Base-by-base conservation (phyloP, 64 coral and sea anemone species). In the Astreopora myriophthalma region DNA sequence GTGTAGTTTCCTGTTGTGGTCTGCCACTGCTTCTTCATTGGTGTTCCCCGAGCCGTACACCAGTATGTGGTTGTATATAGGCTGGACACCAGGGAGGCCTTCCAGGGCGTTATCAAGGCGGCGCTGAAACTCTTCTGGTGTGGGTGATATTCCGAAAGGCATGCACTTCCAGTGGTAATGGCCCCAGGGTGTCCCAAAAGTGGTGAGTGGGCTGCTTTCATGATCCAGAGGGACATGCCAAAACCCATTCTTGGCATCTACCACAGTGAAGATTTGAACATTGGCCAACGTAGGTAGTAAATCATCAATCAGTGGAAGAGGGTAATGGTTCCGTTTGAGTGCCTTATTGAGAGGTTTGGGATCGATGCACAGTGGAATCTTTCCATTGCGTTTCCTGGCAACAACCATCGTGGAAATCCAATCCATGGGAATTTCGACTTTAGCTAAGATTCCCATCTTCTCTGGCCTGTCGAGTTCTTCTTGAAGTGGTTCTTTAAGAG, bases 401-500 rank as follows among this genome's bases (percentile, higher is more conserved):
- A 67, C 63, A 28, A 67, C 78, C 6, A 46, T 55, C 20, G 51
- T 10, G 25, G 24, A 58, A 26, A 82, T 82, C 48, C 78, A 82
- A 2, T 22, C 37, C 8, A 84, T 81, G 27, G 84, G 87, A 19
- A 27, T 29, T 26, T 94, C 67, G 6, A 89, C 87, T 67, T 3
- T 28, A 75, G 19, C 85, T 86, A 13, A 94, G 37, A 26, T 67
- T 62, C 2, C 77, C 37, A 30, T 75, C 75, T 24, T 69, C 79
- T 22, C 85, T 38, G 7, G 83, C 26, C n/a, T 31, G 32, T 84
- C 48, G 1, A 77, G 67, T 48, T 94, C 87, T 13, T 68, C 77
- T 76, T 89, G 55, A 2, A 85, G 71, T 19, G 65, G 75, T 1
- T 61, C 32, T 71, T 92, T 93, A 0, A 85, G n/a, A n/a, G 86